Percentiles rank a stretch among this genome's conserved stretches.
Evolutionary conservation across 2,888 invertebrate genomes (phyloP).

Genomic region (Biston betularia): DNA sequence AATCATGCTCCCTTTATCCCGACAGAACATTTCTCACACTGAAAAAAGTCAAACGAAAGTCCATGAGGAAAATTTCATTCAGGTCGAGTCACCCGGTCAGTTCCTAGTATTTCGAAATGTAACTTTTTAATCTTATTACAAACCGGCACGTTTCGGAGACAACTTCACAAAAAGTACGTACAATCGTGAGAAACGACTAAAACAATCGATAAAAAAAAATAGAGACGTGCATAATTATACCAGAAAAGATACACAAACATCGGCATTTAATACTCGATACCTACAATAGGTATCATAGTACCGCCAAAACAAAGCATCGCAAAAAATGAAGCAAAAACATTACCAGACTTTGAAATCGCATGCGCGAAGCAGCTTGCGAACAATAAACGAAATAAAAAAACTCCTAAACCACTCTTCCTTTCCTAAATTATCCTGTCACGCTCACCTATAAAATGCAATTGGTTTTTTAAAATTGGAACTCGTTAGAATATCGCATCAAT

Average conservation of each 20-base stretch:
- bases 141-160: conserved; percentile 23
- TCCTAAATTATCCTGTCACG: conserved; percentile 86
- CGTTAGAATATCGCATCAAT: conserved; percentile 67
- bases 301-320: conserved; percentile 67
- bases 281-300: conserved; percentile 62
- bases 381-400: conserved; percentile 57
- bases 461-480: conserved; percentile 78
- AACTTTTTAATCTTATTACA: conserved; percentile 37
- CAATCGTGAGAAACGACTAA: conserved; percentile 26
- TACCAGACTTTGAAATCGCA: conserved; percentile 62
- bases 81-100: conserved; percentile 39
- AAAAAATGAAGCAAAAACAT: conserved; percentile 70
- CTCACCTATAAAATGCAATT: conserved; percentile 85
- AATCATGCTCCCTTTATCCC: conserved; percentile 41
- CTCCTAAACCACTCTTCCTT: conserved; percentile 70
- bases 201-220: conserved; percentile 58
- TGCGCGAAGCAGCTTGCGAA: conserved; percentile 54
- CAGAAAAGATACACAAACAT: conserved; percentile 68
- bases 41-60: conserved; percentile 44
- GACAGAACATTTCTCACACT: conserved; percentile 36
- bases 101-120: conserved; percentile 39
- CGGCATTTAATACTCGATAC: conserved; percentile 66
- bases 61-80: conserved; percentile 45
- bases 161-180: conserved; percentile 12
- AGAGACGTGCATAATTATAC: conserved; percentile 67